Base-by-base conservation (phyloP, 2,113 vertebrate genomes). In the Dinomys branickii region DNA sequence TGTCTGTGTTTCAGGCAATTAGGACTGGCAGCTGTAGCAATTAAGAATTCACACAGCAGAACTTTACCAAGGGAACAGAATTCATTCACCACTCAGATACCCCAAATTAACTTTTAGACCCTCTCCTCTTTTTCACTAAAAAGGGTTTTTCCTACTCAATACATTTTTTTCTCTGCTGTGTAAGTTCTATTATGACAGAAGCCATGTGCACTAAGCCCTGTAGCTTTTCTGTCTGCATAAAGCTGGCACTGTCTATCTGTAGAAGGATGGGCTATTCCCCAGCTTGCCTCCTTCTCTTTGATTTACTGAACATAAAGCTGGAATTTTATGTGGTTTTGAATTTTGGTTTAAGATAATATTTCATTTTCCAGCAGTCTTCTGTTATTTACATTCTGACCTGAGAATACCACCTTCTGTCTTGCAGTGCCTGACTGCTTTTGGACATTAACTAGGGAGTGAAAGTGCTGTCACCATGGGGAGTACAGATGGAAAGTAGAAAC, bases 191-290 rank as follows among this genome's bases (percentile, higher is more conserved):
- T 30, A 13, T 3, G 7, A 28, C 47, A 58, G 50, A 77, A 52
- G 77, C 67, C 22, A 20, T 44, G 38, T n/a, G 41, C 4, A 1
- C 13, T 0, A 8, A 28, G 30, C 87, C 10, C 0, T 5, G 16
- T 3, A 33, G 14, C 56, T 58, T 47, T 83, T 28, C 38, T 35
- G 30, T 41, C 14, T 80, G 22, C 3, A 3, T 47, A 0, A 11
- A n/a, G 59, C 71, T 38, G 3, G 4, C 0, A 10, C 50, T 63
- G n/a, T 67, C 54, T 50, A 30, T 44, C 67, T 11, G n/a, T n/a
- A 30, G 30, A 24, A 17, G 17, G 44, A 14, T 0, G 19, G 52
- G 38, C 78, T 47, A 19, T 10, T 6, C 20, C 35, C 38, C 44
- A 13, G 30, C 41, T 28, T 12, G 1, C 71, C 47, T 69, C 38